Percentiles rank a stretch among this genome's conserved stretches.
phyloP scores from a whole-genome alignment of 2,113 vertebrate species.

The Pseudopipra pipra region DNA sequence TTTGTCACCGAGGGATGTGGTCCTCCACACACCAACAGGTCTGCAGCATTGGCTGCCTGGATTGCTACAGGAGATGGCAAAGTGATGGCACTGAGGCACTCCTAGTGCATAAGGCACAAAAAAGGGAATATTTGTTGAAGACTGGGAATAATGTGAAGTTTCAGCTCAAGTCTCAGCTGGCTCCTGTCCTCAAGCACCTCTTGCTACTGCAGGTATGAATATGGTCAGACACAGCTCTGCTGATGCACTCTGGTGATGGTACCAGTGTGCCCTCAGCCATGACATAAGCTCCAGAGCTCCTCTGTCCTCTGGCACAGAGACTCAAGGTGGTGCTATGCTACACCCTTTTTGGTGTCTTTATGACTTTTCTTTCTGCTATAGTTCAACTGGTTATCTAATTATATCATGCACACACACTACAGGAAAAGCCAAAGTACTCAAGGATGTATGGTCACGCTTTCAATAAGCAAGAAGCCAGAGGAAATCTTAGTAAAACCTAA shows the following conservation, averaged over 20 bases:
- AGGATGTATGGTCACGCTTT: background rate
- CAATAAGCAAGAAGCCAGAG: background rate
- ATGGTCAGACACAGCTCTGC: background rate
- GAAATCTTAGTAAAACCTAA: background rate
- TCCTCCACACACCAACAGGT: background rate
- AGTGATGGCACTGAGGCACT: accelerated
- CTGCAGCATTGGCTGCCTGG: background rate
- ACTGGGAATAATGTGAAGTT: background rate
- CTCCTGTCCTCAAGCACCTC: background rate
- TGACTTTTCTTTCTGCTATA: background rate
- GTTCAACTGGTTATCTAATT: background rate
- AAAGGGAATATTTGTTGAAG: background rate
- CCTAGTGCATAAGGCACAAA: background rate
- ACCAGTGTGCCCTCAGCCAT: background rate
- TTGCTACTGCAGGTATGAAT: background rate
- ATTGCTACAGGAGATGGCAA: background rate
- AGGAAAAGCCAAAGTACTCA: background rate
- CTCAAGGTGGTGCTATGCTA: background rate
- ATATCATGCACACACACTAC: background rate
- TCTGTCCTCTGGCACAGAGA: background rate
- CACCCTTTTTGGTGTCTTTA: background rate
- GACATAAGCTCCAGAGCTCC: background rate
- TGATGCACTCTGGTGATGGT: background rate
- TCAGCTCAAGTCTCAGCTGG: background rate
- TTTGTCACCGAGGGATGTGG: background rate